phyloP scores from a whole-genome alignment of 2,797 vertebrate species.

The Phoxinus dragarum region DNA sequence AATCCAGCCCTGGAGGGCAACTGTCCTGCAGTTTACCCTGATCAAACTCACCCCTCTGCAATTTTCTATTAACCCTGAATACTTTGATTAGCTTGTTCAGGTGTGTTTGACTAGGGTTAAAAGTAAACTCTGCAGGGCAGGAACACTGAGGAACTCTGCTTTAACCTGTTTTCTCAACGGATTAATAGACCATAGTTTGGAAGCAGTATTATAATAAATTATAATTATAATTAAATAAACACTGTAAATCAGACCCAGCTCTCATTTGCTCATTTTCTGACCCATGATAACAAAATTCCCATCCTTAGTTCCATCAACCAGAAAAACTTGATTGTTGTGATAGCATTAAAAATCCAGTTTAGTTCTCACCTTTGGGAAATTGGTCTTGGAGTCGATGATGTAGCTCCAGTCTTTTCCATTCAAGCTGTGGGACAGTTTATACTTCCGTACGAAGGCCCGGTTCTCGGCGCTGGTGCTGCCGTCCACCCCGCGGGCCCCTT shows the following conservation, averaged over 20 bases:
- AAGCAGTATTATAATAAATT: background rate
- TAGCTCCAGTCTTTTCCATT: slow-evolving; percentile 92
- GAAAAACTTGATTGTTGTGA: background rate
- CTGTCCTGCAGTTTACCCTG: no score
- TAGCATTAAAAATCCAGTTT: background rate
- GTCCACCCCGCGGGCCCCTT: slow-evolving; percentile 93
- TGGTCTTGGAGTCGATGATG: slow-evolving; percentile 88
- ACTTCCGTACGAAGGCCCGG: slow-evolving; percentile 94
- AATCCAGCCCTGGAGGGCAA: no score
- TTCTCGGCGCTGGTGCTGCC: slow-evolving; percentile 88
- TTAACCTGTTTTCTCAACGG: background rate
- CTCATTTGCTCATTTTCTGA: background rate
- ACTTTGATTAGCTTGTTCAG: no score
- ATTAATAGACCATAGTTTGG: background rate
- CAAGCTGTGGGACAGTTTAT: slow-evolving; percentile 93
- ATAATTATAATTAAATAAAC: background rate
- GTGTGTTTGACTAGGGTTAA: no score
- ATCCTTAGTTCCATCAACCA: no score
- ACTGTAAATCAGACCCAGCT: background rate
- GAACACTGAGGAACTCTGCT: no score
- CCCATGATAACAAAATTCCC: no score
- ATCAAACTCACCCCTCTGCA: no score
- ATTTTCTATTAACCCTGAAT: no score
- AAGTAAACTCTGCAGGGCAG: no score
- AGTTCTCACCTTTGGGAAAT: slow-evolving; percentile 87